Base-by-base conservation (phyloP, 2,797 vertebrate species). In the Kryptopterus vitreolus region DNA sequence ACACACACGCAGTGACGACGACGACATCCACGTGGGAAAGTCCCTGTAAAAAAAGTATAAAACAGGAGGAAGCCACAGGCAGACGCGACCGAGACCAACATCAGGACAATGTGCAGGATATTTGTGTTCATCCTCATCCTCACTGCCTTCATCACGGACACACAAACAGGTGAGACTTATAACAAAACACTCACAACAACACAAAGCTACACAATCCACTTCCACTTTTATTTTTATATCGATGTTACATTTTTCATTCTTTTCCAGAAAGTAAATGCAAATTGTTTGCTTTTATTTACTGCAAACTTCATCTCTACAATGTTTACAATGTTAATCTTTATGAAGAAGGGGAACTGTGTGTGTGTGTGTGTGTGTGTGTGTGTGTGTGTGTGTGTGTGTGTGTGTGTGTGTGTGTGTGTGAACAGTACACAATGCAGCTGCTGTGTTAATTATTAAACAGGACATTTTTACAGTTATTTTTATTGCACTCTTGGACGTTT, bases 111-210 rank as follows among this genome's bases (percentile, higher is more conserved):
- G 69, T 1, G 46, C 29, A 88, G 72, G 63, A 68, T 68, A n/a
- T 81, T 53, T 22, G 43, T 91, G n/a, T 85, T 80, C 76, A 35
- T 82, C n/a, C 11, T 89, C 52, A 68, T 90, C 53, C 78, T 92
- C 76, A 24, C 35, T 15, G 53, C 16, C 68, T 85, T 90, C 1
- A 82, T 87, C 3, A 2, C 33, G 55, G 68, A 78, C 79, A 66
- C 89, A 0, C 84, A 90, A 7, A 81, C 91, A 81, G 90, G 92
- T 93, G 31, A 88, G 90, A 79, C 29, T 26, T 3, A 18, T 9
- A 58, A 43, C 11, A 26, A n/a, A 35, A 35, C 13, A n/a, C 48
- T 26, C 29, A 13, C 33, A 50, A 8, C 15, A 4, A 20, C 4
- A 10, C 16, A 3, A 59, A 35, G 18, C 71, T 13, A 9, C n/a